A percentile compares a stretch with the other conserved stretches of the same genome.
Evolutionary conservation across 2,888 invertebrate genomes (phyloP).

Genomic region (Crepidodera aurea): DNA sequence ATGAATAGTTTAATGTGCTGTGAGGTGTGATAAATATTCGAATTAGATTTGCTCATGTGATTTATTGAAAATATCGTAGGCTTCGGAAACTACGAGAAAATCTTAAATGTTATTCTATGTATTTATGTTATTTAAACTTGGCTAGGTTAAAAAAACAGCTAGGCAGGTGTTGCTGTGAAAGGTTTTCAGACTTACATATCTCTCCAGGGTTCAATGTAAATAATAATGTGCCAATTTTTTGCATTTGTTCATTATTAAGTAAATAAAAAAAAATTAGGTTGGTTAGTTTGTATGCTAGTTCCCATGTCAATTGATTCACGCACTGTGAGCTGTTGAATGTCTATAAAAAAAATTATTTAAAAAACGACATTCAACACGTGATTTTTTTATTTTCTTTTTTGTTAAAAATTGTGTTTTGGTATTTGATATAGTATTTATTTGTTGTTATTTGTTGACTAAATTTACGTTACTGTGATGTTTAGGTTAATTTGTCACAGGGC

Average conservation of each 20-base stretch:
- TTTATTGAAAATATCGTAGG: conserved; percentile 41
- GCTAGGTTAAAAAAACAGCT: conserved; percentile 42
- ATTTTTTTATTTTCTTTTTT: conserved; percentile 39
- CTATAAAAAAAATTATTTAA: conserved; percentile 37
- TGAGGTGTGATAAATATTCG: conserved; percentile 32
- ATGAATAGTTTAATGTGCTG: too few species aligned
- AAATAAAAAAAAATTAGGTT: conserved; percentile 39
- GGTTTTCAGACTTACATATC: conserved; percentile 61
- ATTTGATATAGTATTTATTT: conserved; percentile 40
- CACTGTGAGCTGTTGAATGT: conserved; percentile 28
- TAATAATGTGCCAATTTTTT: conserved; percentile 62
- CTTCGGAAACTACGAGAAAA: conserved; percentile 35
- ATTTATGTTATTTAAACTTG: conserved; percentile 52
- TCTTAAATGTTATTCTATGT: conserved; percentile 50
- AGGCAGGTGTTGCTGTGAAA: conserved; percentile 54
- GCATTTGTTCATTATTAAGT: conserved; percentile 51
- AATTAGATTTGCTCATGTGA: conserved; percentile 48
- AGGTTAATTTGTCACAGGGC: conserved; percentile 35
- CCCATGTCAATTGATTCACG: conserved; percentile 18
- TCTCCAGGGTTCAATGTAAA: conserved; percentile 63
- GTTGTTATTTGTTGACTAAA: conserved; percentile 44
- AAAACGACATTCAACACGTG: conserved; percentile 37
- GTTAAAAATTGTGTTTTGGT: conserved; percentile 40
- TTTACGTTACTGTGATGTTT: conserved; percentile 44
- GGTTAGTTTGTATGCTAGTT: conserved; percentile 42